Percentiles rank a stretch among this genome's conserved stretches.
Evolutionary conservation across 2,113 vertebrate species (phyloP).

Genomic region (Recurvirostra avosetta): DNA sequence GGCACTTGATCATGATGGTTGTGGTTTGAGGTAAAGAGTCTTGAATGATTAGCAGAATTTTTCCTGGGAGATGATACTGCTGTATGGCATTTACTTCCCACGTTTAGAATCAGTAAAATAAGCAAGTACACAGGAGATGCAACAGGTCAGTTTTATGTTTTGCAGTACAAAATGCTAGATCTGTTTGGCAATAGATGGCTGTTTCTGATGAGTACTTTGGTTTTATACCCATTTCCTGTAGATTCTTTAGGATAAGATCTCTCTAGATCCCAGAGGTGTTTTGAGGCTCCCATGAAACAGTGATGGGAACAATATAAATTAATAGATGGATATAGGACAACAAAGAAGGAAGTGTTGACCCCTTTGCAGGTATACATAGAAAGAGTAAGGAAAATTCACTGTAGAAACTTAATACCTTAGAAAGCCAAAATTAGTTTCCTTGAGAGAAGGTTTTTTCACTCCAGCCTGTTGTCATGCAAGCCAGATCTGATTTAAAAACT

Average conservation of each 20-base stretch:
- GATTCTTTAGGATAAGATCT: not conserved
- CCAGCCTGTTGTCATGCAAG: not conserved
- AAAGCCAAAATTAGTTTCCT: not conserved
- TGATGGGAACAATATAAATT: not conserved
- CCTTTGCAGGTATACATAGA: not conserved
- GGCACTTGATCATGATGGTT: not conserved
- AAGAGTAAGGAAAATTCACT: not conserved
- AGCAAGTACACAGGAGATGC: not conserved
- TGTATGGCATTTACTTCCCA: not conserved
- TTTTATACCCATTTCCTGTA: not conserved
- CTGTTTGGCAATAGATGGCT: not conserved
- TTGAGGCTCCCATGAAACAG: not conserved
- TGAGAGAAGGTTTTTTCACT: not conserved
- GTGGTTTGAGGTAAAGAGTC: not conserved
- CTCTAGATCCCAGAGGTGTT: not conserved
- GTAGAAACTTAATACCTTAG: not conserved
- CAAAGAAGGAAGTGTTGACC: not conserved
- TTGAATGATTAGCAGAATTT: not conserved
- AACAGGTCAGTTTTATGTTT: not conserved
- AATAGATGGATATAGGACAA: not conserved
- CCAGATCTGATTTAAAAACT: not conserved
- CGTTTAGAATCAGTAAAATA: not conserved
- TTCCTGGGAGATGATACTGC: not conserved
- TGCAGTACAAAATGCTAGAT: not conserved
- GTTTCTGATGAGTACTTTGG: not conserved